Evolutionary conservation across 2,797 vertebrate genomes (phyloP).

Genomic region (Leptodactylus fallax): DNA sequence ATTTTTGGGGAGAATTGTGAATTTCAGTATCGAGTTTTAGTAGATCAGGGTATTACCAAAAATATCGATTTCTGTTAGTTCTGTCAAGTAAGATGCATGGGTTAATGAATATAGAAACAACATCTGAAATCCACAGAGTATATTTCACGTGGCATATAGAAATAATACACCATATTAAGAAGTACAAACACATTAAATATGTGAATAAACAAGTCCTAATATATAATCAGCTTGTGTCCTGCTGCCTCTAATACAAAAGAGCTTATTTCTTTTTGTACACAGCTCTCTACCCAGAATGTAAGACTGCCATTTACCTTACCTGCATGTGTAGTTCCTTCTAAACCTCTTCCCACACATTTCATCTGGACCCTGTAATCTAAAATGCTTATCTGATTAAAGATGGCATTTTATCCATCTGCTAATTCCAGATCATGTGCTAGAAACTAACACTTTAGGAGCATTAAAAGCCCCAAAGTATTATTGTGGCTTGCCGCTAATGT

Average conservation of each 20-base stretch:
- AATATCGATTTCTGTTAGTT: no score
- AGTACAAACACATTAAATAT: constrained; percentile 30
- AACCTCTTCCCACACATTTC: constrained; percentile 55
- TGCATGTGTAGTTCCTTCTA: constrained; percentile 25
- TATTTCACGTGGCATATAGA: not conserved
- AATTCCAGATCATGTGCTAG: constrained; percentile 27
- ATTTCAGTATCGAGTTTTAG: no score
- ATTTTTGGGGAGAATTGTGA: no score
- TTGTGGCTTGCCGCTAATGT: constrained; percentile 41
- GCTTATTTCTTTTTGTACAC: constrained; percentile 27
- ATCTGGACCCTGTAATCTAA: constrained; percentile 53
- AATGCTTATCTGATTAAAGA: constrained; percentile 58
- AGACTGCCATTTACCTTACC: constrained; percentile 31
- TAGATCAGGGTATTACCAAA: no score
- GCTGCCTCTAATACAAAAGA: constrained; percentile 43
- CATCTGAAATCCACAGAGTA: not conserved
- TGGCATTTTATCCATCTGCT: constrained; percentile 59
- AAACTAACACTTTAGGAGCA: constrained; percentile 51
- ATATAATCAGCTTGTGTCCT: constrained; percentile 44
- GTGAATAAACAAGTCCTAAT: constrained; percentile 40
- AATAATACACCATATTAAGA: constrained; percentile 34
- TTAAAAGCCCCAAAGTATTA: constrained; percentile 47
- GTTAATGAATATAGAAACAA: not conserved
- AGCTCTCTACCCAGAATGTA: constrained; percentile 7
- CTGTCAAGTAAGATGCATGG: not conserved